phyloP scores from a whole-genome alignment of 2,888 invertebrate species.

The Aleiodes testaceus region DNA sequence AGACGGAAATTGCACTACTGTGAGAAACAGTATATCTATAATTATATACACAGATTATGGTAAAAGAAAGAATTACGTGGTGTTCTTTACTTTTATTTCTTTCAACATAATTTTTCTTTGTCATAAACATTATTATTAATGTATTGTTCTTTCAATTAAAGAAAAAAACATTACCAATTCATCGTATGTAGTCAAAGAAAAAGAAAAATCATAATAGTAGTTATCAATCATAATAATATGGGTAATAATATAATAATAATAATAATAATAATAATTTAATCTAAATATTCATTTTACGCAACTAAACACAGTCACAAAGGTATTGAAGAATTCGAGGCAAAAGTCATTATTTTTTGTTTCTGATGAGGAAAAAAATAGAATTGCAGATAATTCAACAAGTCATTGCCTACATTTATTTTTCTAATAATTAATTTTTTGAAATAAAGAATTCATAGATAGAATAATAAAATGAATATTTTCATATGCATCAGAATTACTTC shows the following conservation, averaged over 20 bases:
- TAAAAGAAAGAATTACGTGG: slow-evolving; percentile 21
- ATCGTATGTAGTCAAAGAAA: neutral
- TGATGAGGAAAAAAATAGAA: slow-evolving; percentile 51
- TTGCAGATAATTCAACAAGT: slow-evolving; percentile 56
- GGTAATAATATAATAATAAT: slow-evolving; percentile 13
- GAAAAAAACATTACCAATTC: neutral
- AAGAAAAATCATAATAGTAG: slow-evolving; percentile 15
- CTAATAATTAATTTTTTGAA: slow-evolving; percentile 56
- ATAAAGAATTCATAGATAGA: slow-evolving; percentile 37
- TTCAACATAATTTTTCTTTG: neutral
- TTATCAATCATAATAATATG: slow-evolving; percentile 2
- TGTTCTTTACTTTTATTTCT: neutral
- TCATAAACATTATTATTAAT: too few relatives aligned
- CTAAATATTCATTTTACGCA: slow-evolving; percentile 14
- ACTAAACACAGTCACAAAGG: slow-evolving; percentile 8
- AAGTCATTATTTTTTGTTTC: neutral
- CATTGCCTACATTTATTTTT: slow-evolving; percentile 42
- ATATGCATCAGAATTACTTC: neutral
- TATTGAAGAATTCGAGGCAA: slow-evolving; percentile 8
- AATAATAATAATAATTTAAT: slow-evolving; percentile 21
- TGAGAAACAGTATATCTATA: slow-evolving; percentile 17
- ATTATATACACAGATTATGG: slow-evolving; percentile 21
- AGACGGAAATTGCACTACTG: slow-evolving; percentile 29
- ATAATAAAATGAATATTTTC: slow-evolving; percentile 11
- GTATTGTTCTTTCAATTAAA: too few relatives aligned